Evolutionary conservation across 1,140 invertebrate species (phyloP), one percentile per base, ranked within the genome.

Genomic region (Drosophila ogumai): DNA sequence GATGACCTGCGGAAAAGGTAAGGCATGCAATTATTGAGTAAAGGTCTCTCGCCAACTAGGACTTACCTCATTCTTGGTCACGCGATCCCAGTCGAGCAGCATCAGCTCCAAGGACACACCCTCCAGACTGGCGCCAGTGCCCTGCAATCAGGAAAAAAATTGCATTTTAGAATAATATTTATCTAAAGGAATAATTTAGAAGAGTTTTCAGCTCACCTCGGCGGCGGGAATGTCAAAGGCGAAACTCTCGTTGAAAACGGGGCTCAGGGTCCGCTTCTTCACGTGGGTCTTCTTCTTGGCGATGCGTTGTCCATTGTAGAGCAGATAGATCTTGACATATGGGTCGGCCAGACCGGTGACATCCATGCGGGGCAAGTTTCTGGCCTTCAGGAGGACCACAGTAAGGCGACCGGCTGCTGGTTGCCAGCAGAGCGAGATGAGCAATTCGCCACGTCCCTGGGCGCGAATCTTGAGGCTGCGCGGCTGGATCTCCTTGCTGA

Each of bases 221-320:
- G 93, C 92, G 38, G 93, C 93, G 0, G 97, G 97, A 73, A 97
- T 96, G 65, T 97, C 96, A 90, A 97, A 97, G 19, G 96, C 96
- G 91, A 97, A 99, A 19, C 97, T 98, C 93, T 99, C 99, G 93
- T 99, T 99, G 94, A 99, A 99, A 50, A 99, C 98, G 0, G 99
- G 99, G 93, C 98, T 99, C 57, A 99, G 94, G 4, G 99, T 99
- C 36, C 98, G 95, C 92, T 99, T 99, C 94, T 99, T 99, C 28
- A 99, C 98, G 91, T 99, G 98, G 0, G 99, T 99, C 94, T 99
- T 99, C 95, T 99, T 99, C 94, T 99, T 99, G 44, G 98, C 97
- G 76, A 99, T 98, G 65, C 98, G 95, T 92, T 99, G 98, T n/a
- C 97, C 97, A 93, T 99, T 99, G 93, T 97, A 98, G 8, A 99